Conservation (phyloP, 1,140 invertebrate species). For the Heterodera schachtii region DNA sequence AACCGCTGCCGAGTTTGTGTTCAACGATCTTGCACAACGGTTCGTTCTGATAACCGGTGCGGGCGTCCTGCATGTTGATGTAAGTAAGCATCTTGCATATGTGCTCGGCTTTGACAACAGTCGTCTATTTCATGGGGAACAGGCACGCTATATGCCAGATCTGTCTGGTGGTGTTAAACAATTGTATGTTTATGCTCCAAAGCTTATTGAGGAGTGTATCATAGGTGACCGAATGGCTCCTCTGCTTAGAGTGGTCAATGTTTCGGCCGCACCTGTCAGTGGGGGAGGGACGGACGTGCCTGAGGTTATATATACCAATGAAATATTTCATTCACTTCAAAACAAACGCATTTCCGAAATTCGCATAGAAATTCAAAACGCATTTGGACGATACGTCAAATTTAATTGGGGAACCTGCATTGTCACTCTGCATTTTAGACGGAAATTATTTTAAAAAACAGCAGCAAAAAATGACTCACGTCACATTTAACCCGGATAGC, state of each 20-base stretch:
- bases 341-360: not conserved
- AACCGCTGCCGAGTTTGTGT: not conserved
- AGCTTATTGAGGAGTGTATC: not conserved
- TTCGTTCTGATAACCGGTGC: not conserved
- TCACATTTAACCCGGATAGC: not conserved
- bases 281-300: not conserved
- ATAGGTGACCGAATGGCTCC: conserved; percentile 10
- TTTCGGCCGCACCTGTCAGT: not conserved
- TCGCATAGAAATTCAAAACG: conserved; percentile 11
- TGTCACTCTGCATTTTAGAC: conserved; percentile 12
- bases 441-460: conserved; percentile 1
- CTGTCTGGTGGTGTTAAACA: conserved; percentile 12
- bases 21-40: not conserved
- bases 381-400: not conserved
- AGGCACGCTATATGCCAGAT: conserved; percentile 20
- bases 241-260: conserved; percentile 17
- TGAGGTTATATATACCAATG: not conserved
- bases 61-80: not conserved
- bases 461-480: not conserved
- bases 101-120: conserved; percentile 1
- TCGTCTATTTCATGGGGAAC: not conserved
- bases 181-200: conserved; percentile 8
- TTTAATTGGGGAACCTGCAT: conserved; percentile 16
- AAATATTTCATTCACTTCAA: no score
- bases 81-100: conserved; percentile 8